Base-by-base conservation (phyloP, 1,140 invertebrate genomes). In the Drosophila ironensis region DNA sequence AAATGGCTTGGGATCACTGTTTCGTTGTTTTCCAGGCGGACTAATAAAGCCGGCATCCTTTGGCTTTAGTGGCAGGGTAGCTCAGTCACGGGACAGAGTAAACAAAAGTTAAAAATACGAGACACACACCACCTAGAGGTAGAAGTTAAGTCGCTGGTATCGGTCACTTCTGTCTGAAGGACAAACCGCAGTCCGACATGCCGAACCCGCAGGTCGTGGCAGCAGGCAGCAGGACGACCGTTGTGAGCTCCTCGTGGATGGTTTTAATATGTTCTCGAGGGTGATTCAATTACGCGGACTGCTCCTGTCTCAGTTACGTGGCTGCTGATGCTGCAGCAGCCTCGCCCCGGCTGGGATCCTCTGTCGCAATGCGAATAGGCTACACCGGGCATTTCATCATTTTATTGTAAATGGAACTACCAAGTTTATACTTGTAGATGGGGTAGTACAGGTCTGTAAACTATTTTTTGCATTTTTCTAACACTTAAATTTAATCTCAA, bases 261-360 rank as follows among this genome's bases (percentile, higher is more conserved):
- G 73, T 82, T 82, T 82, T 82, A 82, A 82, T 84, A 82, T 84
- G 78, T 82, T 82, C 77, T 82, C 78, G 73, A 84, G 78, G 80
- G 64, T 86, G 78, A 86, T 84, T 84, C 78, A 84, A 84, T 84
- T 84, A 86, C 78, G 73, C 80, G 80, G 73, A 82, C 80, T 86
- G 57, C 66, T 69, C 37, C 44, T 57, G 28, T 53, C 59, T 48
- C 69, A 59, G 74, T 38, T 41, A 33, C 37, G 41, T 51, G 51
- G 51, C 42, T 73, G 50, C 50, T 56, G 76, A 75, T 70, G 74
- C 50, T 82, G 71, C 80, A 72, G 53, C 68, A 51, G 60, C 50
- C n/a, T n/a, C 60, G 56, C 68, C 53, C 52, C 47, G 51, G 52
- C 7, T 33, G 28, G 40, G 41, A 63, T 37, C 19, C 40, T 5